These are phyloP conservation scores for Corticium candelabrum DNA, from an alignment of 37 sponge, comb jelly and placozoan genomes.

Conservation along the genomic window DNA sequence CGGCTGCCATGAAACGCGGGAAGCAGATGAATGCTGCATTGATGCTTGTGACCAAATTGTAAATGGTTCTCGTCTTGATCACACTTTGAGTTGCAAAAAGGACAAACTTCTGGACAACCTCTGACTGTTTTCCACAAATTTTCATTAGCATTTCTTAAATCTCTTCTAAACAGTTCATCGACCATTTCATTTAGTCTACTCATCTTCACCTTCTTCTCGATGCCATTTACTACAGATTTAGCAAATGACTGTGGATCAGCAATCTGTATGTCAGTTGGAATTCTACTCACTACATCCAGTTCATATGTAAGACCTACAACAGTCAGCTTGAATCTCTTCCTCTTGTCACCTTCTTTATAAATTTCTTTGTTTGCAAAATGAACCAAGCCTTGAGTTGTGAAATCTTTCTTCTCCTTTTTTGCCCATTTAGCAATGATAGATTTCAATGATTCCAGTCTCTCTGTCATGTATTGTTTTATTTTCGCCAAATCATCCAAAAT, in stretches of 20 bases:
- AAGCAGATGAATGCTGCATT: background rate
- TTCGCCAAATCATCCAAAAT: too few relatives aligned
- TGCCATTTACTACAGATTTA: background rate
- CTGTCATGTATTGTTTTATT: too few relatives aligned
- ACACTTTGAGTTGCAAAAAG: background rate
- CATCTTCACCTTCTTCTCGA: background rate
- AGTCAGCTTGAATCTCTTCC: too few relatives aligned
- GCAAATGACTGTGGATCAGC: background rate
- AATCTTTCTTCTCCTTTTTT: too few relatives aligned
- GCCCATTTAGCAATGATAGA: too few relatives aligned
- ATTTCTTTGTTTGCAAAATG: too few relatives aligned
- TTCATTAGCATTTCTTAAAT: background rate
- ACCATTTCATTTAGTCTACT: background rate
- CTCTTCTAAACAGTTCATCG: background rate
- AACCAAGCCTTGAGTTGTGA: too few relatives aligned
- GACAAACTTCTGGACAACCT: background rate
- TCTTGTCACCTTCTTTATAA: too few relatives aligned
- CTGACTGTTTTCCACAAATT: background rate
- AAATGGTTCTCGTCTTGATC: background rate
- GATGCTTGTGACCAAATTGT: background rate
- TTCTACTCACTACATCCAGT: background rate
- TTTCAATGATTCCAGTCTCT: too few relatives aligned
- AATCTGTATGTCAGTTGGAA: background rate
- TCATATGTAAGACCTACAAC: background rate
- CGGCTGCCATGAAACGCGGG: constrained; percentile 1